phyloP scores from a whole-genome alignment of 2,113 vertebrate species.

The Hippocampus mohnikei region DNA sequence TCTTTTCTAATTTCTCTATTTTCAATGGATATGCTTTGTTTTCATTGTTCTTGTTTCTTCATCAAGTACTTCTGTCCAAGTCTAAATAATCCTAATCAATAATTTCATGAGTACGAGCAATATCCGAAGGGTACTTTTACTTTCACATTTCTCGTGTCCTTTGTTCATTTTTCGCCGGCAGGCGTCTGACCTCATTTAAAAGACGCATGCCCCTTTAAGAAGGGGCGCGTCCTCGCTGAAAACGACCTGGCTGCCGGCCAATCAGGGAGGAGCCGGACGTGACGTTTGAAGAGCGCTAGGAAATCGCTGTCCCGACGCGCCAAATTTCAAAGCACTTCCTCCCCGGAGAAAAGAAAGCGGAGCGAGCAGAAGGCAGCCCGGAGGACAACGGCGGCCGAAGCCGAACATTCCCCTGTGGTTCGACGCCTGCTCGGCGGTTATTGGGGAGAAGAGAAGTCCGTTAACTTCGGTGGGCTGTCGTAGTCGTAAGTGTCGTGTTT shows the following conservation, averaged over 20 bases:
- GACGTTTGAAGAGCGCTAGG: slow-evolving; percentile 50
- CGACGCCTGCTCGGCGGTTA: neutral
- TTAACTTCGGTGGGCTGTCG: neutral
- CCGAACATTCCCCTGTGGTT: neutral
- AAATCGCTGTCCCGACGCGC: slow-evolving; percentile 68
- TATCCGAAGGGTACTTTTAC: neutral
- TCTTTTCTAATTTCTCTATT: no score
- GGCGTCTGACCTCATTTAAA: neutral
- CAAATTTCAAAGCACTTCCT: slow-evolving; percentile 86
- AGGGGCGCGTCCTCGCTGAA: slow-evolving; percentile 9
- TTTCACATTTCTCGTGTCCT: neutral
- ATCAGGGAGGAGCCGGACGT: slow-evolving; percentile 57
- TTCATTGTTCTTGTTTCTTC: no score
- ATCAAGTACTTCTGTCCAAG: no score
- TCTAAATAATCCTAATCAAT: no score
- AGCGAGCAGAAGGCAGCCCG: neutral
- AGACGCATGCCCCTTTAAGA: neutral
- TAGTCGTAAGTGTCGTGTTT: slow-evolving; percentile 36
- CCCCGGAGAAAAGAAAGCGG: slow-evolving; percentile 49
- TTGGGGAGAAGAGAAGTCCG: neutral
- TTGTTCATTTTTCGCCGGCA: neutral
- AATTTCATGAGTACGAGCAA: neutral
- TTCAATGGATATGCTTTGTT: no score
- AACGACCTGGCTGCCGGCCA: slow-evolving; percentile 49
- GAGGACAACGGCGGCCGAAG: neutral